A percentile compares a stretch with the other conserved stretches of the same genome.
Conservation (phyloP, 1,140 invertebrate species). For the Akabosia matsudoensis region DNA sequence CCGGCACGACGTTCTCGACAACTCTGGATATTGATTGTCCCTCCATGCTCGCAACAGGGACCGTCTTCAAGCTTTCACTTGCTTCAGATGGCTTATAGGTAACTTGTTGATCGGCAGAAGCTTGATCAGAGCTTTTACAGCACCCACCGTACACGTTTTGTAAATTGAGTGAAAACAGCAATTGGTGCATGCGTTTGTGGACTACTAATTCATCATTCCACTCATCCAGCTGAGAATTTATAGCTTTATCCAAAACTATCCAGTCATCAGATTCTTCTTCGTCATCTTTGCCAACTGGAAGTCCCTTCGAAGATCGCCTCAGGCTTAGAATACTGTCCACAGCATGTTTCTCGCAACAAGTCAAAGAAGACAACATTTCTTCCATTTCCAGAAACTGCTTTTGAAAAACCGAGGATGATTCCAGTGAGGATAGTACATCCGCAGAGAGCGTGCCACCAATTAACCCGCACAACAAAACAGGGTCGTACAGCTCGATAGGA, state of each 20-base stretch:
- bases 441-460: not conserved
- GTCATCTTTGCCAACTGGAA: not conserved
- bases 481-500: conserved; percentile 8
- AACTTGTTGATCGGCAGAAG: not conserved
- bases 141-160: not conserved
- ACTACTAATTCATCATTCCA: not conserved
- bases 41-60: too few relatives aligned
- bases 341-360: not conserved
- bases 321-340: not conserved
- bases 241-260: not conserved
- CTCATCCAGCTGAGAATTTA: not conserved
- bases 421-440: not conserved
- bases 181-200: not conserved
- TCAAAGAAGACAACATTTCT: not conserved
- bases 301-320: not conserved
- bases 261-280: not conserved
- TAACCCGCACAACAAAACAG: not conserved
- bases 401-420: not conserved
- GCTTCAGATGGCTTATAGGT: not conserved
- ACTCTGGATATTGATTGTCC: too few relatives aligned
- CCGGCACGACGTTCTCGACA: too few relatives aligned
- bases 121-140: not conserved
- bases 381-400: not conserved
- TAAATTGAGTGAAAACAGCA: not conserved
- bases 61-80: too few relatives aligned